These are phyloP conservation scores for Atherinomorus stipes DNA, from an alignment of 2,113 vertebrate species.

Conservation along the genomic window DNA sequence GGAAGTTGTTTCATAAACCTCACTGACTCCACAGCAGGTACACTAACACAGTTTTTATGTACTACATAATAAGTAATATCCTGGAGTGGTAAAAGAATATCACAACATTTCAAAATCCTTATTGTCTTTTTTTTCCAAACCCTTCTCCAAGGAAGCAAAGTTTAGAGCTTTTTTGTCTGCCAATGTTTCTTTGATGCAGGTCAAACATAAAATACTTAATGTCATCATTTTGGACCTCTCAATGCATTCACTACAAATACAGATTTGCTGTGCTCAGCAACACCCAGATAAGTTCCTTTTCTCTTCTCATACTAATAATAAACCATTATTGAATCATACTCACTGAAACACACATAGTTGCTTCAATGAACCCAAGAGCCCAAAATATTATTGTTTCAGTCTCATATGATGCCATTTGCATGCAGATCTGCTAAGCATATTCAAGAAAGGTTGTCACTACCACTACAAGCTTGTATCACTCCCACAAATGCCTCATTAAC, in stretches of 20 bases:
- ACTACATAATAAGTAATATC: too few relatives aligned
- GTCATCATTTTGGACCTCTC: background rate
- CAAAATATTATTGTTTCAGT: background rate
- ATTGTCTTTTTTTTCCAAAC: too few relatives aligned
- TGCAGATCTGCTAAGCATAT: conserved; percentile 75
- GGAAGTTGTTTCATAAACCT: conserved; percentile 47
- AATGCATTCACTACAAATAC: background rate
- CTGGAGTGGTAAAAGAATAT: too few relatives aligned
- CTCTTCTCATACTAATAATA: too few relatives aligned
- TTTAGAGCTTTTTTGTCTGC: too few relatives aligned
- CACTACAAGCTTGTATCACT: conserved; percentile 46
- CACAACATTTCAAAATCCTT: too few relatives aligned
- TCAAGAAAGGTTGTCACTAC: conserved; percentile 38
- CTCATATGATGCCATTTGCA: conserved; percentile 12
- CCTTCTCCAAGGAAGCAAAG: too few relatives aligned
- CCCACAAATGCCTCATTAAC: conserved; percentile 84
- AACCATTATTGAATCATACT: background rate
- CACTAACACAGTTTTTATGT: background rate
- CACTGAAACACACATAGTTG: background rate
- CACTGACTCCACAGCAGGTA: conserved; percentile 51
- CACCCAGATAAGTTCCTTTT: background rate
- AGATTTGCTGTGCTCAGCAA: background rate
- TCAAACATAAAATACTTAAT: too few relatives aligned
- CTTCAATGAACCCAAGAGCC: background rate
- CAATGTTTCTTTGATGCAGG: too few relatives aligned